Evolutionary conservation across 2,113 vertebrate species (phyloP).

Genomic region (Brachypteracias leptosomus): DNA sequence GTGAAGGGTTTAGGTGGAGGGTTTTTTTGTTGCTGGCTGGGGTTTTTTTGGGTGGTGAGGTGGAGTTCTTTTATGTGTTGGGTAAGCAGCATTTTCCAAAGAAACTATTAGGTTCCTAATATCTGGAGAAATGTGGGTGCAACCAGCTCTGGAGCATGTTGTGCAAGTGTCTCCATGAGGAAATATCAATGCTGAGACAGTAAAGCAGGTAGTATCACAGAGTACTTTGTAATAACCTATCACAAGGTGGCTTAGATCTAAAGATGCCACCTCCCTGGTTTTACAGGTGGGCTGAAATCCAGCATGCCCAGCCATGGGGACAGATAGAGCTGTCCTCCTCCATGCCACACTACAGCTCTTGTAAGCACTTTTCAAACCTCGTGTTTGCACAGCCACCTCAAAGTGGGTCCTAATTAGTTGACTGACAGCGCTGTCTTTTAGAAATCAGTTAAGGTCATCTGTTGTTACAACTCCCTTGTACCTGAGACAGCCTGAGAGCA

Average conservation of each 20-base stretch:
- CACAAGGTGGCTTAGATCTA: not conserved
- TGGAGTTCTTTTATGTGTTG: not conserved
- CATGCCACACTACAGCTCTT: not conserved
- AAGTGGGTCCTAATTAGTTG: not conserved
- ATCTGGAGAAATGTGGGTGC: not conserved
- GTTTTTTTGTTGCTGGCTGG: not conserved
- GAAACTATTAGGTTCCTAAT: not conserved
- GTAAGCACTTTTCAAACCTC: not conserved
- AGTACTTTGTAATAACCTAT: not conserved
- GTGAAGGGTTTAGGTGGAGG: not conserved
- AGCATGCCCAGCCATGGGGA: fast-evolving
- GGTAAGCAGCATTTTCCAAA: not conserved
- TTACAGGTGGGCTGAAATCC: not conserved
- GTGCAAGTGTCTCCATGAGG: not conserved
- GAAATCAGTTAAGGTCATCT: not conserved
- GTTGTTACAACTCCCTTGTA: not conserved
- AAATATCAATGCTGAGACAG: not conserved
- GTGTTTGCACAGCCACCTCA: fast-evolving
- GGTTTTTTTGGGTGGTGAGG: fast-evolving
- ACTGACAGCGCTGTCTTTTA: not conserved
- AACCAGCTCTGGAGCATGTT: not conserved
- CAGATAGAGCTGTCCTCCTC: not conserved
- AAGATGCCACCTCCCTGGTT: not conserved
- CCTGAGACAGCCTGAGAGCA: not conserved
- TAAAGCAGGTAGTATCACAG: not conserved